These are phyloP conservation scores for Etheostoma perlongum DNA, from an alignment of 2,797 vertebrate genomes.

Conservation along the genomic window DNA sequence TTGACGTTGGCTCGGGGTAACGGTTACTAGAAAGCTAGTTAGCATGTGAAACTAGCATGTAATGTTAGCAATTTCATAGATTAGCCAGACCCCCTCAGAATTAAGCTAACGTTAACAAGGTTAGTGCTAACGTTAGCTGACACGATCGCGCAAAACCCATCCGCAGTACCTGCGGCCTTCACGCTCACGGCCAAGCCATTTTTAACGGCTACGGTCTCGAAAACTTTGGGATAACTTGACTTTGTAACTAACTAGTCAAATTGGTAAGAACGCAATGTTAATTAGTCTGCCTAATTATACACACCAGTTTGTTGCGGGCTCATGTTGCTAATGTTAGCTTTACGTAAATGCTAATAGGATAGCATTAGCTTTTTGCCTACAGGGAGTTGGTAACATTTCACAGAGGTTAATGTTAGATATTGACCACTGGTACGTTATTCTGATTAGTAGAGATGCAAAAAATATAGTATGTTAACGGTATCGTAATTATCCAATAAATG, in stretches of 20 bases:
- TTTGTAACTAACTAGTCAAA: fast-evolving
- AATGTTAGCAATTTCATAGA: conserved; percentile 48
- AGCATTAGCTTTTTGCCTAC: conserved; percentile 43
- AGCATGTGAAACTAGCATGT: conserved; percentile 9
- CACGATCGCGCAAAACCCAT: conserved; percentile 39
- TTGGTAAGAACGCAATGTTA: fast-evolving
- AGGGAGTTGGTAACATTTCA: conserved; percentile 7
- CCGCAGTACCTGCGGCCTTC: conserved; percentile 34
- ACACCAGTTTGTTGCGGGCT: conserved; percentile 23
- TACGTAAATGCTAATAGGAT: conserved; percentile 32
- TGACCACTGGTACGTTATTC: no score
- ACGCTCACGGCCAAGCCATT: neutral
- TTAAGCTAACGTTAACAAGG: conserved; percentile 65
- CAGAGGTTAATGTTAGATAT: conserved; percentile 3
- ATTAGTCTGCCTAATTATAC: conserved; percentile 12
- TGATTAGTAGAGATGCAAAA: fast-evolving
- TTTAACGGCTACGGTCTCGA: fast-evolving
- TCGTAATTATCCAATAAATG: conserved; percentile 13
- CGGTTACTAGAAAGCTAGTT: neutral
- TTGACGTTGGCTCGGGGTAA: no score
- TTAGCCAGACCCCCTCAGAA: conserved; percentile 60
- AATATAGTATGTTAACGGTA: fast-evolving
- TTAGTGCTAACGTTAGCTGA: conserved; percentile 60
- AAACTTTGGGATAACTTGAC: fast-evolving
- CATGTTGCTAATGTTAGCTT: conserved; percentile 59